phyloP scores from a whole-genome alignment of 1,140 invertebrate species.

The Gonioctena quinquepunctata region DNA sequence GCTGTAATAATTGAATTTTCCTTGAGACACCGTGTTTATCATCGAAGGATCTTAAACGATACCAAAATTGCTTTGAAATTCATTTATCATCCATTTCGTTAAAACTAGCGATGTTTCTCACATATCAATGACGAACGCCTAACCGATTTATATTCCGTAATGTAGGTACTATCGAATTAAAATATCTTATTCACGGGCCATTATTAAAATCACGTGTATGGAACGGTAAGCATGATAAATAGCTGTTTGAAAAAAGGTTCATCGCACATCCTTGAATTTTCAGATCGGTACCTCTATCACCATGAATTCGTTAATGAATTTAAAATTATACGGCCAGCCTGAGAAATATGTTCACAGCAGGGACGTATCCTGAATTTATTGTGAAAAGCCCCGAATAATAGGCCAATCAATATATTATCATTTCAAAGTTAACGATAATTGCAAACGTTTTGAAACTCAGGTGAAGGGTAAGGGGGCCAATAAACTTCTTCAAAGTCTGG shows the following conservation, averaged over 20 bases:
- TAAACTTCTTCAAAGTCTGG: too few relatives aligned
- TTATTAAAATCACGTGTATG: not conserved
- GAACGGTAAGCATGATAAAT: not conserved
- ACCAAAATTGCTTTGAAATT: not conserved
- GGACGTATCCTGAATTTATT: too few relatives aligned
- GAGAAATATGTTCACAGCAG: too few relatives aligned
- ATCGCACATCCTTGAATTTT: not conserved
- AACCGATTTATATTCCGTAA: not conserved
- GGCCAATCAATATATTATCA: too few relatives aligned
- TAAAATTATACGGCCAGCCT: not conserved
- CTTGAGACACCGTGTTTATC: not conserved
- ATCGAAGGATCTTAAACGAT: not conserved
- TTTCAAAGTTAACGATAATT: too few relatives aligned
- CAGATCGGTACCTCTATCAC: not conserved
- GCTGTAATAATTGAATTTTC: not conserved
- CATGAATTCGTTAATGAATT: not conserved
- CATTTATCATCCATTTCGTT: not conserved
- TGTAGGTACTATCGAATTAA: not conserved
- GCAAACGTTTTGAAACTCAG: too few relatives aligned
- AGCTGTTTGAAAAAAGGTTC: not conserved
- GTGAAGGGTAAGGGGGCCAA: too few relatives aligned
- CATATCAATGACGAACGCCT: not conserved
- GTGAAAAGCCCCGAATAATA: too few relatives aligned
- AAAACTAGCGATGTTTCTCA: not conserved
- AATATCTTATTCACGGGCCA: not conserved